A percentile compares a stretch with the other conserved stretches of the same genome.
These are phyloP conservation scores for Dolichoris vasculosae DNA, from an alignment of 1,140 invertebrate species.

Conservation along the genomic window DNA sequence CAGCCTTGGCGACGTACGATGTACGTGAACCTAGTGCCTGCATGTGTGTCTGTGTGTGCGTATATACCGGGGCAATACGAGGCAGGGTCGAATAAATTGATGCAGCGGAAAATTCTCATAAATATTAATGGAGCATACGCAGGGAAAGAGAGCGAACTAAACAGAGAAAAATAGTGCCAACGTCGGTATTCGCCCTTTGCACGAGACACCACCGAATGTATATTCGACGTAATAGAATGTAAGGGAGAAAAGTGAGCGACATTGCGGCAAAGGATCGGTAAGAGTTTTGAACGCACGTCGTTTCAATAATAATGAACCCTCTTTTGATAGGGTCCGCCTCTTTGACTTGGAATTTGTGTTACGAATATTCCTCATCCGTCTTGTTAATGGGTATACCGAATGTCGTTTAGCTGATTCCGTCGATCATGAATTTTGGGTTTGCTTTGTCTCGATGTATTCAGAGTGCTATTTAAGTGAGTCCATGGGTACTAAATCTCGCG, in stretches of 20 bases:
- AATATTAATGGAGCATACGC: constrained; percentile 55
- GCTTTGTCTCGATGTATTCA: too few relatives aligned
- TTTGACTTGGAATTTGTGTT: neutral
- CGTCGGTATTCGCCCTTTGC: constrained; percentile 4
- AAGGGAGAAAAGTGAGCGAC: neutral
- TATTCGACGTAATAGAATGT: neutral
- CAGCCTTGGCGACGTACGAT: neutral
- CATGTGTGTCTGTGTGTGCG: neutral
- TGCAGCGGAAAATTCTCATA: constrained; percentile 57
- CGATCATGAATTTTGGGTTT: too few relatives aligned
- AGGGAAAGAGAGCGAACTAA: neutral
- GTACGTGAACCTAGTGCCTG: neutral
- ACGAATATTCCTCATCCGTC: neutral
- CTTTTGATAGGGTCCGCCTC: neutral
- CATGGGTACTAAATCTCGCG: too few relatives aligned
- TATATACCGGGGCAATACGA: too few relatives aligned
- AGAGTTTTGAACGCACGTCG: neutral
- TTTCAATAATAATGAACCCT: constrained; percentile 32
- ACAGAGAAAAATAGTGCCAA: neutral
- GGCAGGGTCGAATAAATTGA: constrained; percentile 33
- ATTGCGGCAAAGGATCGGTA: neutral
- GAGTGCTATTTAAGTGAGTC: too few relatives aligned
- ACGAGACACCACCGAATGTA: neutral
- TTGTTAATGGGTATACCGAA: neutral
- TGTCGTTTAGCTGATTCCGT: neutral